Percentiles rank a stretch among this genome's conserved stretches.
These are phyloP conservation scores for Pentalonia nigronervosa DNA, from an alignment of 1,140 invertebrate genomes.

Conservation along the genomic window DNA sequence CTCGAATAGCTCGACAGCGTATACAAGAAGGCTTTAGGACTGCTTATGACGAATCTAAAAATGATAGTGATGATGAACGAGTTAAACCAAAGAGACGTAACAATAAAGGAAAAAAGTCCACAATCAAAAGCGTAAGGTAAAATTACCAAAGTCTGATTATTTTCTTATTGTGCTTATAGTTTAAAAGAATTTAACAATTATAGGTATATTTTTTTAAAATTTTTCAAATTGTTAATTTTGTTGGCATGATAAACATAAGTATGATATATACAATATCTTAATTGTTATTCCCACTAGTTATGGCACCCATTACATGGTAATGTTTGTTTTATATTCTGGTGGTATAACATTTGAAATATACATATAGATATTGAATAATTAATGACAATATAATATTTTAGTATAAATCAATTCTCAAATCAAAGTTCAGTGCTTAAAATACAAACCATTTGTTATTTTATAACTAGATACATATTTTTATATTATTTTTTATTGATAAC, in stretches of 20 bases:
- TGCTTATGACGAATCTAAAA: not conserved
- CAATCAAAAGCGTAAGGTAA: not conserved
- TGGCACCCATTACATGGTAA: not conserved
- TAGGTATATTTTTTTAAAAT: not conserved
- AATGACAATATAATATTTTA: not conserved
- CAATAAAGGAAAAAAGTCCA: not conserved
- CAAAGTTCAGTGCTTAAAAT: not conserved
- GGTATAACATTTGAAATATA: not conserved
- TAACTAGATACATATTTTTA: not conserved
- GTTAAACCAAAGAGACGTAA: not conserved
- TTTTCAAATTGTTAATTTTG: constrained; percentile 3
- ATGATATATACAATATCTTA: not conserved
- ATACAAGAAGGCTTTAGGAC: constrained; percentile 55
- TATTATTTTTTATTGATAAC: not conserved
- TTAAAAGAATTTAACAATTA: not conserved
- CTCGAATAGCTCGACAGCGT: constrained; percentile 45
- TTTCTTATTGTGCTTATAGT: not conserved
- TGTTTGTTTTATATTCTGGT: not conserved
- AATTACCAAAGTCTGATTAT: not conserved
- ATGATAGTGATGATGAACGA: constrained; percentile 23
- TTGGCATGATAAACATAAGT: not conserved
- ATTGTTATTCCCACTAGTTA: not conserved
- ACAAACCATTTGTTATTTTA: not conserved
- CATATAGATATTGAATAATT: not conserved
- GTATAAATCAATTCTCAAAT: not conserved